Evolutionary conservation across 2,113 vertebrate species (phyloP).

Genomic region (Pygoscelis adeliae): DNA sequence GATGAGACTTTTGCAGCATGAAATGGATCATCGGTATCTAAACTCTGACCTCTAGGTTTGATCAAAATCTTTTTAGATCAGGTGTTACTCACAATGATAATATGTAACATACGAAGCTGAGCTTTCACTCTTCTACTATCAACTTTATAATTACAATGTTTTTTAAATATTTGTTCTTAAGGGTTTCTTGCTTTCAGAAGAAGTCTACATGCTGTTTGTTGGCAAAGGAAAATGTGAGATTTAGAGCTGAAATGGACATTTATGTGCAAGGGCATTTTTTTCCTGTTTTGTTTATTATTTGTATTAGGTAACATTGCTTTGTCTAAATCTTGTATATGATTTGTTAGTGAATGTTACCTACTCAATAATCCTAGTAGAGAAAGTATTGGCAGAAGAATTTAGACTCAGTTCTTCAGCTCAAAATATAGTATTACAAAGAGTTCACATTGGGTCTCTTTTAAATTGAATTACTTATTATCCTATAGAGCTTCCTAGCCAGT

Average conservation of each 20-base stretch:
- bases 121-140: neutral
- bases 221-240: neutral
- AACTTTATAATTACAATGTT: neutral
- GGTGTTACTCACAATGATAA: neutral
- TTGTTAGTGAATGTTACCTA: neutral
- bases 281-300: neutral
- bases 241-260: neutral
- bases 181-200: neutral
- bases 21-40: neutral
- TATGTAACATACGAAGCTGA: neutral
- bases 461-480: neutral
- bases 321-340: neutral
- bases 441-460: neutral
- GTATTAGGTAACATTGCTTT: neutral
- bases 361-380: neutral
- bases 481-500: neutral
- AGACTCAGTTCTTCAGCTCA: neutral
- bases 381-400: neutral
- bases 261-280: neutral
- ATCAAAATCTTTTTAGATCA: neutral
- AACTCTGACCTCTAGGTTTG: neutral
- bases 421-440: neutral
- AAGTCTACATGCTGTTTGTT: neutral
- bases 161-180: neutral
- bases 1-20: neutral